Base-by-base conservation (phyloP, 1,140 invertebrate species). In the Drosophila carrolli region DNA sequence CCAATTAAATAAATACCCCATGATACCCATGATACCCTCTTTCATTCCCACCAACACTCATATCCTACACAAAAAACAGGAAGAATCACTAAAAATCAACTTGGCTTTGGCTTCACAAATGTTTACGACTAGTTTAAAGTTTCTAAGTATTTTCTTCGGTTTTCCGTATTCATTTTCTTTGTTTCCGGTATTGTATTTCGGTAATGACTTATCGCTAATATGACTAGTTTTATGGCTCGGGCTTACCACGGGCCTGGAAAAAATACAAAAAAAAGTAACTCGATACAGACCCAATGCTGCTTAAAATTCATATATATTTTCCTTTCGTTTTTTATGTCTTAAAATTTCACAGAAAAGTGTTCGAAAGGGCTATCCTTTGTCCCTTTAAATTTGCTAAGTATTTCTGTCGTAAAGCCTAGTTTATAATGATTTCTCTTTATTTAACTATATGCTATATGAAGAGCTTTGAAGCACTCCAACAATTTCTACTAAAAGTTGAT, bases 161-260 rank as follows among this genome's bases (percentile, higher is more conserved):
- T 61, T 40, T 62, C 43, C 13, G 23, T 57, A 41, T 43, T 71
- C 40, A 32, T 61, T 55, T 16, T 53, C 19, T 43, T 71, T 27
- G 41, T 58, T 55, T 16, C 47, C 19, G 38, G 19, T 73, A 61
- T 23, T 32, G 6, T 38, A 38, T 67, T 38, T 51, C 40, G 23
- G 55, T 29, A 3, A 14, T 19, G 43, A 14, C 51, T 73, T 57
- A 51, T 44, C 11, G 46, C 32, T 54, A 55, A 61, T 66, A 81
- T 50, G 78, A 76, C 85, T 81, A 88, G 56, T 55, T 81, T 61
- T 60, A 78, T 85, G 81, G 81, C 77, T 84, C 81, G 82, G 83
- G 63, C 59, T 70, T 71, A 71, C 67, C 88, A 47, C 74, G 82
- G 78, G 81, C 74, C 70, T 70, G 55, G 46, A 71, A 78, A 53